A percentile compares a stretch with the other conserved stretches of the same genome.
Evolutionary conservation across 30 jellyfish, hydroid and myxozoan genomes (phyloP).

Genomic region (Aurelia aurita complex sp. Pacific): DNA sequence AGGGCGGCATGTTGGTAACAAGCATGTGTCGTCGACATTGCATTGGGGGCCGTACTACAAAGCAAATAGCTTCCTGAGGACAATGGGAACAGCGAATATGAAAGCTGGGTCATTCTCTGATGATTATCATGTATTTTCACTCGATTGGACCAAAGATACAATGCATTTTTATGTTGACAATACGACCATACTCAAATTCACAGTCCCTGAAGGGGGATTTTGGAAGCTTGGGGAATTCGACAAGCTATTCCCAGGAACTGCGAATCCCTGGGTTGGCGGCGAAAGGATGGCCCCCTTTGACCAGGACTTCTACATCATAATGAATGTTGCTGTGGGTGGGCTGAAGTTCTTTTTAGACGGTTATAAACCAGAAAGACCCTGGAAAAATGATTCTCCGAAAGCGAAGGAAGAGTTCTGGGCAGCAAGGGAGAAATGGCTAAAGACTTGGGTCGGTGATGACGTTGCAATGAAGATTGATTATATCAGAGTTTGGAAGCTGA

Average conservation of each 20-base stretch:
- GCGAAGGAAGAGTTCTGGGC: slow-evolving; percentile 87
- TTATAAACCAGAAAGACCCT: slow-evolving; percentile 61
- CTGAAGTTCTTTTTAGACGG: slow-evolving; percentile 66
- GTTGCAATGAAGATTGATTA: slow-evolving; percentile 82
- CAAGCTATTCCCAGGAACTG: slow-evolving; percentile 16
- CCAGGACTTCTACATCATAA: slow-evolving; percentile 66
- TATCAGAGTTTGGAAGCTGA: slow-evolving; percentile 77
- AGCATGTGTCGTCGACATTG: slow-evolving; percentile 54
- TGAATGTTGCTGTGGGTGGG: slow-evolving; percentile 91
- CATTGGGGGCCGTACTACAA: slow-evolving; percentile 89
- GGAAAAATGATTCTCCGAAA: slow-evolving; percentile 53
- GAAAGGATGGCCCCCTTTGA: slow-evolving; percentile 86
- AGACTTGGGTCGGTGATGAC: slow-evolving; percentile 84
- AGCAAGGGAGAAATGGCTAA: slow-evolving; percentile 64
- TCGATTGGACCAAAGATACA: slow-evolving; percentile 64
- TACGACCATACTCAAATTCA: slow-evolving; percentile 59
- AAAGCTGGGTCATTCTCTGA: slow-evolving; percentile 72
- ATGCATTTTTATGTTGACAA: slow-evolving; percentile 69
- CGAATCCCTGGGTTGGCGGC: slow-evolving; percentile 78
- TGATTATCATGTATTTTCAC: slow-evolving; percentile 55
- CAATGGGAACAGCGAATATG: slow-evolving; percentile 52
- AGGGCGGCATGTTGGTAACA: slow-evolving; percentile 74
- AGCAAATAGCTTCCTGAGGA: slow-evolving; percentile 56
- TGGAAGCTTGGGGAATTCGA: slow-evolving; percentile 77
- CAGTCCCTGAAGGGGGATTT: slow-evolving; percentile 68